Percentiles rank a stretch among this genome's conserved stretches.
phyloP scores from a whole-genome alignment of 2,113 vertebrate genomes.

The Elgaria multicarinata region DNA sequence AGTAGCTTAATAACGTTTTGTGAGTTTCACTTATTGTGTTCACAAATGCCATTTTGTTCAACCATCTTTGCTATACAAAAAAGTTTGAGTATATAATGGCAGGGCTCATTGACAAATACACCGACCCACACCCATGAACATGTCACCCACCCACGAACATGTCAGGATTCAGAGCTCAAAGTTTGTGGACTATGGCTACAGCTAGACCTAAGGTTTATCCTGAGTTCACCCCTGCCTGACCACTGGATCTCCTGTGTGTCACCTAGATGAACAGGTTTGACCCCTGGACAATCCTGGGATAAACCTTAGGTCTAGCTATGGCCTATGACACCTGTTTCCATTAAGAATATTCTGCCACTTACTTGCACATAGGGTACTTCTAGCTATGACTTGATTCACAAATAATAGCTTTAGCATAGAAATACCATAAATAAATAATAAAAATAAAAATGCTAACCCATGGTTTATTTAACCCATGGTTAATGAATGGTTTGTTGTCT shows the following conservation, averaged over 20 bases:
- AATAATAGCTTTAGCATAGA: too few species aligned
- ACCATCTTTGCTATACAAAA: neutral
- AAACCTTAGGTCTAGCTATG: too few species aligned
- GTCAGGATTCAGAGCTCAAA: neutral
- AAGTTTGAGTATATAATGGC: neutral
- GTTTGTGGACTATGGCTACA: too few species aligned
- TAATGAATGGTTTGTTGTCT: too few species aligned
- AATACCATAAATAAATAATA: too few species aligned
- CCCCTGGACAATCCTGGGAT: too few species aligned
- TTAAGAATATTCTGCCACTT: neutral
- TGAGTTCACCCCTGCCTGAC: too few species aligned
- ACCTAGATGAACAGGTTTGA: too few species aligned
- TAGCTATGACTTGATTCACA: neutral
- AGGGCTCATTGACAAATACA: neutral
- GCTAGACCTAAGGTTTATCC: too few species aligned
- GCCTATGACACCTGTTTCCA: neutral
- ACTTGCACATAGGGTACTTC: neutral
- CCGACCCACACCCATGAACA: neutral
- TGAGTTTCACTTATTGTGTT: neutral
- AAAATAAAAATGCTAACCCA: too few species aligned
- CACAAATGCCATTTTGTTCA: neutral
- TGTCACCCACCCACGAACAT: neutral
- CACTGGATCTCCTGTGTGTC: too few species aligned
- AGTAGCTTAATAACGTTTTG: neutral
- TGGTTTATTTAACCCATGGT: too few species aligned